A percentile compares a stretch with the other conserved stretches of the same genome.
These are phyloP conservation scores for Andrena chrysosceles DNA, from an alignment of 2,888 invertebrate genomes.

Conservation along the genomic window DNA sequence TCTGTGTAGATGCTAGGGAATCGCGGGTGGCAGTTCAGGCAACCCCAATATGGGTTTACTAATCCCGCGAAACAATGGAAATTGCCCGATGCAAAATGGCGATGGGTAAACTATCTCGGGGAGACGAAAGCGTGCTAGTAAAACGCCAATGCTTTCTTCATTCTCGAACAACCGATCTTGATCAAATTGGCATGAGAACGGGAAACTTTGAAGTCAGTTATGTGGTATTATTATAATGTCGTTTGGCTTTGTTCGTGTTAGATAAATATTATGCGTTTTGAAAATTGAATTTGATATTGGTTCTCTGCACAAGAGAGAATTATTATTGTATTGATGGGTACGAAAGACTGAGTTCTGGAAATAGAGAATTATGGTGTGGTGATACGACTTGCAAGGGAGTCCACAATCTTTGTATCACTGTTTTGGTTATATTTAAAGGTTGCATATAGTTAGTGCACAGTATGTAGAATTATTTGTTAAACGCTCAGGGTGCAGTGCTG, in stretches of 20 bases:
- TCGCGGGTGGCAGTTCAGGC: conserved; percentile 75
- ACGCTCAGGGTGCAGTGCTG: no score
- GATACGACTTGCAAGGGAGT: no score
- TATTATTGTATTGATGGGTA: background rate
- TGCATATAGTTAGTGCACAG: no score
- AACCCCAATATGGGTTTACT: conserved; percentile 79
- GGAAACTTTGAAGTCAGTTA: no score
- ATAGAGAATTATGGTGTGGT: no score
- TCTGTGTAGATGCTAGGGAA: conserved; percentile 63
- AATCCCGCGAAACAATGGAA: conserved; percentile 81
- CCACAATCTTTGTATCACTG: no score
- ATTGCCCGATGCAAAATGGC: conserved; percentile 79
- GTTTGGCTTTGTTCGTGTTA: no score
- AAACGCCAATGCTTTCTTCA: conserved; percentile 11
- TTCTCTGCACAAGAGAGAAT: background rate
- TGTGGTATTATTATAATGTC: no score
- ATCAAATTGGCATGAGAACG: no score
- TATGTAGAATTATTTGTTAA: no score
- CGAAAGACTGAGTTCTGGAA: no score
- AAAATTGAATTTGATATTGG: background rate
- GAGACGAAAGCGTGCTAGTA: background rate
- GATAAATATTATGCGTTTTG: background rate
- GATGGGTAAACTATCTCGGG: conserved; percentile 67
- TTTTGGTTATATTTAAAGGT: no score
- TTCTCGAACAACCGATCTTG: background rate